Conservation (phyloP, 2,797 vertebrate species). For the Austrolebias charrua region DNA sequence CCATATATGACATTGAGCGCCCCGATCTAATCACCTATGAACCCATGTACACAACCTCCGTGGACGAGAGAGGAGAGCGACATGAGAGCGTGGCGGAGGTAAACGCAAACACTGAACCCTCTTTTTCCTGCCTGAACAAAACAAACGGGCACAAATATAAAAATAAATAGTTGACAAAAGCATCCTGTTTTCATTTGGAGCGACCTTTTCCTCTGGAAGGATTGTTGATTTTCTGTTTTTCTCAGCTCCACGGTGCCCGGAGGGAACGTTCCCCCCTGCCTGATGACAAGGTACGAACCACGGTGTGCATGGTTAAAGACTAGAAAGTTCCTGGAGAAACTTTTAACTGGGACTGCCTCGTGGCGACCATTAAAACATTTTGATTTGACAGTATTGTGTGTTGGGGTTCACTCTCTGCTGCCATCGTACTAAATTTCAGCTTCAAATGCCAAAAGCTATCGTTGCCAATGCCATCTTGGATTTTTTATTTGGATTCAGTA, state of each 20-base stretch:
- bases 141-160: too few species aligned
- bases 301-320: too few species aligned
- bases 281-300: conserved; percentile 70
- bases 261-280: conserved; percentile 76
- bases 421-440: too few species aligned
- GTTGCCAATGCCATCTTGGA: too few species aligned
- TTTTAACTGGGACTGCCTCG: too few species aligned
- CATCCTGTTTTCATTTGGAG: conserved; percentile 7
- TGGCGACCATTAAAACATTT: too few species aligned
- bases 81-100: conserved; percentile 97
- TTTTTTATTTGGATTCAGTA: too few species aligned
- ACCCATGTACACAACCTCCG: conserved; percentile 93
- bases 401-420: too few species aligned
- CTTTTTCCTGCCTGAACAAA: too few species aligned
- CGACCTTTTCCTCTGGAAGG: conserved; percentile 11
- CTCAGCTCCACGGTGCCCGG: conserved; percentile 76
- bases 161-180: background rate
- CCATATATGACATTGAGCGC: conserved; percentile 99
- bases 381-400: too few species aligned
- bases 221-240: conserved; percentile 32
- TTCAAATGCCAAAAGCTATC: too few species aligned
- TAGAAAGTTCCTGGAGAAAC: too few species aligned
- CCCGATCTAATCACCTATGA: conserved; percentile 99
- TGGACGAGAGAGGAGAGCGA: conserved; percentile 93
- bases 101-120: conserved; percentile 59